Evolutionary conservation across 2,797 vertebrate genomes (phyloP).

Genomic region (Tapera naevia): DNA sequence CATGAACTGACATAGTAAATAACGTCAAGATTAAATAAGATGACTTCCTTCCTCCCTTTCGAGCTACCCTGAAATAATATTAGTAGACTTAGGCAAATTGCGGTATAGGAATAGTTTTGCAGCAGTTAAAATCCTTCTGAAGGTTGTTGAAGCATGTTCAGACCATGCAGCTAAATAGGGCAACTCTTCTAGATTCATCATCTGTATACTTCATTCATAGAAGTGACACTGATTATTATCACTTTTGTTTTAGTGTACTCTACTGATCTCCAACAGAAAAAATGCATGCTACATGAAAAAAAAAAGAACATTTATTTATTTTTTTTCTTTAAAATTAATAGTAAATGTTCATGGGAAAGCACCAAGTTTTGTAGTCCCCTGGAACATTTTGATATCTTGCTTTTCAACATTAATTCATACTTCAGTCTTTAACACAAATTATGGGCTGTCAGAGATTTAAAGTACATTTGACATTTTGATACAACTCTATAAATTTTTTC

Average conservation of each 20-base stretch:
- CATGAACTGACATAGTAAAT: background rate
- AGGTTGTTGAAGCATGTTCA: background rate
- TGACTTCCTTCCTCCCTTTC: background rate
- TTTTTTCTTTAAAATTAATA: background rate
- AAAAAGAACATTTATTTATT: background rate
- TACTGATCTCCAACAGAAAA: background rate
- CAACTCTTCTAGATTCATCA: background rate
- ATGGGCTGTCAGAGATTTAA: constrained; percentile 22
- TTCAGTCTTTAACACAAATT: constrained; percentile 28
- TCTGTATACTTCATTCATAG: background rate
- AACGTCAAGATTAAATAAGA: background rate
- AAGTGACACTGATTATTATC: background rate
- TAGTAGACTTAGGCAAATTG: background rate
- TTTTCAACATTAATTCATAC: constrained; percentile 4
- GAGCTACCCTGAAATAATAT: background rate
- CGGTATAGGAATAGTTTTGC: background rate
- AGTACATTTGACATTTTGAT: constrained; percentile 28
- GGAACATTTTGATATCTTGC: constrained; percentile 1
- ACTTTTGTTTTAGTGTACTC: background rate
- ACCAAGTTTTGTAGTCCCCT: background rate
- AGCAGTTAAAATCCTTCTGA: background rate
- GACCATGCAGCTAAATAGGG: background rate
- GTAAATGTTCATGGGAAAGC: background rate
- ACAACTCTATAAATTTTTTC: constrained; percentile 6
- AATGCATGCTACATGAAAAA: background rate